Conservation (phyloP, 37 sponge, comb jelly and placozoan genomes). For the Axinella damicornis region DNA sequence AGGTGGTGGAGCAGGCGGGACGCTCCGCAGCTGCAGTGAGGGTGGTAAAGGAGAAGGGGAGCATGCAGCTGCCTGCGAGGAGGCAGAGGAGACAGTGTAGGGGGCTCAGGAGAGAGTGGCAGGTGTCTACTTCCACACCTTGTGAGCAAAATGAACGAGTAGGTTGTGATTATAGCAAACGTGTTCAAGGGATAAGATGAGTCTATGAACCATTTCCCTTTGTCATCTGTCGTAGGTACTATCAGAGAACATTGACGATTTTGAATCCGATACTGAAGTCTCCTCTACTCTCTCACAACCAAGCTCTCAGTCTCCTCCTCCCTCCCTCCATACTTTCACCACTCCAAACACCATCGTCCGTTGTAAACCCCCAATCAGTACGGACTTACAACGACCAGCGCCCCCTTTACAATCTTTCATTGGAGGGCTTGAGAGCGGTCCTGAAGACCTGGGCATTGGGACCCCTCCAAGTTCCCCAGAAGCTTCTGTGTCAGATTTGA, state of each 20-base stretch:
- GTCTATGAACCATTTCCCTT: too few species aligned
- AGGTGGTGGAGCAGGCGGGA: too few species aligned
- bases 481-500: not conserved
- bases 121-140: not conserved
- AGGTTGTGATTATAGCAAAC: too few species aligned
- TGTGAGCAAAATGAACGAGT: too few species aligned
- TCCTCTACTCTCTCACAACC: not conserved
- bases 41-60: not conserved
- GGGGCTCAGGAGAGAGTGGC: not conserved
- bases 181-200: too few species aligned
- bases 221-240: not conserved
- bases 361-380: not conserved
- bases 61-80: not conserved
- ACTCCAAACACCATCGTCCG: not conserved
- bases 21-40: too few species aligned
- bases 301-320: not conserved
- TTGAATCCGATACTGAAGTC: slow-evolving; percentile 11
- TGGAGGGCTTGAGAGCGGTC: not conserved
- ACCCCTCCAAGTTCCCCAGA: slow-evolving; percentile 1
- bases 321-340: not conserved
- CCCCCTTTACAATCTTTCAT: not conserved
- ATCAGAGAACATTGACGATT: slow-evolving; percentile 2
- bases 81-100: not conserved
- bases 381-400: not conserved
- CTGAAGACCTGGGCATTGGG: not conserved